These are phyloP conservation scores for Mus caroli DNA, from an alignment of 2,797 vertebrate genomes.

Conservation along the genomic window DNA sequence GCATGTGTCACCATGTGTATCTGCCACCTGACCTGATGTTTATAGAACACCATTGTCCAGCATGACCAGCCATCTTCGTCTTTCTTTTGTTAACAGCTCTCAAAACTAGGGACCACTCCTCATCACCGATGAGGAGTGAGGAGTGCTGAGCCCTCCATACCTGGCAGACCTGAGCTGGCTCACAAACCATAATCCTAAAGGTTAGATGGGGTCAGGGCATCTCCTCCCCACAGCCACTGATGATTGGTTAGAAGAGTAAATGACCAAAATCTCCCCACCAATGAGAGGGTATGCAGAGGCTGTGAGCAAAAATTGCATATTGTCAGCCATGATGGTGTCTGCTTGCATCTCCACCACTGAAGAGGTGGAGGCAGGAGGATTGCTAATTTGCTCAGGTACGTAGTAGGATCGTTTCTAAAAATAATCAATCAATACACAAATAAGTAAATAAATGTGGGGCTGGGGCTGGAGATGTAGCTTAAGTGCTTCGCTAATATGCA, in stretches of 20 bases:
- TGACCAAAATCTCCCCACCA: not conserved
- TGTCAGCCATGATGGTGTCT: not conserved
- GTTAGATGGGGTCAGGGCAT: not conserved
- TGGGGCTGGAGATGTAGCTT: not conserved
- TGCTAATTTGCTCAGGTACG: not conserved
- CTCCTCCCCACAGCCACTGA: not conserved
- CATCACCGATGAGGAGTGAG: not conserved
- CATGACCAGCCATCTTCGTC: too few relatives aligned
- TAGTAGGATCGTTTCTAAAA: not conserved
- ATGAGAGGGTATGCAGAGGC: not conserved
- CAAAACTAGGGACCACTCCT: not conserved
- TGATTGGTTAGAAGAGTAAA: slow-evolving; percentile 9
- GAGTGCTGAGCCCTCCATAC: not conserved
- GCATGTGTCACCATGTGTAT: not conserved
- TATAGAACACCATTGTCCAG: not conserved
- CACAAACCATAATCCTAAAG: not conserved
- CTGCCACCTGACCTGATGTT: not conserved
- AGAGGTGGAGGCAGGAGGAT: not conserved
- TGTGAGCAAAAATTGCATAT: not conserved
- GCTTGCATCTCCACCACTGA: not conserved
- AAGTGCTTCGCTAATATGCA: not conserved
- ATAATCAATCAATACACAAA: not conserved
- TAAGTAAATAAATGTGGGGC: not conserved
- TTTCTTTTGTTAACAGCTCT: not conserved
- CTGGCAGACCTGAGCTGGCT: too few relatives aligned